These are phyloP conservation scores for Lordiphosa clarofinis DNA, from an alignment of 1,140 invertebrate genomes.

Conservation along the genomic window DNA sequence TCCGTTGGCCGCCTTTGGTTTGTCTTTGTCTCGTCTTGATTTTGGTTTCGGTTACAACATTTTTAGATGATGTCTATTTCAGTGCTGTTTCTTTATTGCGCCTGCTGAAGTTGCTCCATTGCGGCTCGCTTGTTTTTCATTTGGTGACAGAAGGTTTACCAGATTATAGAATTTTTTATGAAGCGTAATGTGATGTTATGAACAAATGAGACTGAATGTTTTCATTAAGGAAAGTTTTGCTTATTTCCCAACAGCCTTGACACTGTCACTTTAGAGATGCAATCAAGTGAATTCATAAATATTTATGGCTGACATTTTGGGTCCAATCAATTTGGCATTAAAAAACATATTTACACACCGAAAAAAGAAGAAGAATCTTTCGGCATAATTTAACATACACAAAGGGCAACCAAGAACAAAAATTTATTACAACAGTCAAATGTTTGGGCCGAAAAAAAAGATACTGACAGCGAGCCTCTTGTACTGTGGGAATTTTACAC, in stretches of 20 bases:
- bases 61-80: constrained; percentile 33
- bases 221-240: constrained; percentile 1
- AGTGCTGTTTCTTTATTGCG: constrained; percentile 49
- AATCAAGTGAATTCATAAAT: constrained; percentile 59
- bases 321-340: constrained; percentile 76
- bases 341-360: constrained; percentile 34
- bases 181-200: constrained; percentile 21
- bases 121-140: constrained; percentile 32
- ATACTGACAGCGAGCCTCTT: too few species aligned
- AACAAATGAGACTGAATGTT: not conserved
- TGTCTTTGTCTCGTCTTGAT: constrained; percentile 32
- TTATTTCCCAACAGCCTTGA: constrained; percentile 19
- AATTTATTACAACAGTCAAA: constrained; percentile 72
- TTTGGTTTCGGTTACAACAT: constrained; percentile 39
- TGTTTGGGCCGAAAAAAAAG: constrained; percentile 20
- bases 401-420: constrained; percentile 42
- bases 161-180: constrained; percentile 63
- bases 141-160: constrained; percentile 49
- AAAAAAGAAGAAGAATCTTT: constrained; percentile 48
- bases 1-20: constrained; percentile 19
- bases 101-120: constrained; percentile 45
- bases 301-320: constrained; percentile 62
- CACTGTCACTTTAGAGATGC: constrained; percentile 45
- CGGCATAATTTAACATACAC: constrained; percentile 53
- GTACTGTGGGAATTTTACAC: too few species aligned